Evolutionary conservation across 2,797 vertebrate genomes (phyloP).

Genomic region (Discoglossus pictus): DNA sequence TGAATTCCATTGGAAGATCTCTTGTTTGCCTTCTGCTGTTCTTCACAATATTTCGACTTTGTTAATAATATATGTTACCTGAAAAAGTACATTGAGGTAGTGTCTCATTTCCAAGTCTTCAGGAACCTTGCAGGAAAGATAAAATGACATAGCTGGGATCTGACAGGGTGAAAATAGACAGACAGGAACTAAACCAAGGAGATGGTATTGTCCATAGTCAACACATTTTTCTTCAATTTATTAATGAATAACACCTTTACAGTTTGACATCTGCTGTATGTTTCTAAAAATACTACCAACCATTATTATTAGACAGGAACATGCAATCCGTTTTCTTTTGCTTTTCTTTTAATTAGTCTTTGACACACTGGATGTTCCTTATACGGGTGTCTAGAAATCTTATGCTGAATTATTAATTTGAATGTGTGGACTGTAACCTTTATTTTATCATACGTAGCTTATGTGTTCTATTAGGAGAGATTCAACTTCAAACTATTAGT

Average conservation of each 20-base stretch:
- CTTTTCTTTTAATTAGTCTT: too few relatives aligned
- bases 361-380: too few relatives aligned
- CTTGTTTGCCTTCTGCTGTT: conserved; percentile 2
- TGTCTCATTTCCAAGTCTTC: not conserved
- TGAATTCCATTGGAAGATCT: not conserved
- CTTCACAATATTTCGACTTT: not conserved
- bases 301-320: conserved; percentile 25
- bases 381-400: too few relatives aligned
- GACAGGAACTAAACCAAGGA: conserved; percentile 13
- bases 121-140: not conserved
- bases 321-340: too few relatives aligned
- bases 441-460: too few relatives aligned
- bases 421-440: too few relatives aligned
- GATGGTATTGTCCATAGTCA: conserved; percentile 1
- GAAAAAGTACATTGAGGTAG: too few relatives aligned
- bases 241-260: conserved; percentile 23
- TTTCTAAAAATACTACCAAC: conserved; percentile 15
- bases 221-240: conserved; percentile 21
- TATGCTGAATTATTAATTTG: too few relatives aligned
- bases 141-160: conserved; percentile 9
- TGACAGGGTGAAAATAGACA: conserved; percentile 19
- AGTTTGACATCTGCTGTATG: conserved; percentile 20
- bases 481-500: too few relatives aligned
- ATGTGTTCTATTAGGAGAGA: too few relatives aligned
- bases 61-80: too few relatives aligned